phyloP scores from a whole-genome alignment of 2,113 vertebrate species.

The Melierax canorus region DNA sequence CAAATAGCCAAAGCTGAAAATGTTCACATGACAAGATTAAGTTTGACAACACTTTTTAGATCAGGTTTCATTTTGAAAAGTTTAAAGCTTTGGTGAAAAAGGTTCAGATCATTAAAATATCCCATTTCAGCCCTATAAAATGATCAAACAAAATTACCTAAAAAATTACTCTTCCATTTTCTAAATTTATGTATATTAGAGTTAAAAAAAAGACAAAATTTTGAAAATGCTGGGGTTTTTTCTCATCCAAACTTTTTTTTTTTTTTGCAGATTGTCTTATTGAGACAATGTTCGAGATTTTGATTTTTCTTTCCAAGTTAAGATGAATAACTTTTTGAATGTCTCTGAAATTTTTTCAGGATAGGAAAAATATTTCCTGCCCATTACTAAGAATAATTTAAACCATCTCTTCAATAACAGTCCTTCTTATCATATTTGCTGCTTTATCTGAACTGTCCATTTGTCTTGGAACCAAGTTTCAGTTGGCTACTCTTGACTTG shows the following conservation, averaged over 20 bases:
- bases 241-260: accelerated
- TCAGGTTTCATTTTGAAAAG: neutral
- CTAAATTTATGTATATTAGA: neutral
- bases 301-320: neutral
- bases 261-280: neutral
- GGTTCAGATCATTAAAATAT: neutral
- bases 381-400: neutral
- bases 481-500: neutral
- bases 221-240: neutral
- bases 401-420: neutral
- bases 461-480: neutral
- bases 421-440: neutral
- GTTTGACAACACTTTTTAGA: neutral
- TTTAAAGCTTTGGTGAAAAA: neutral
- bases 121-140: neutral
- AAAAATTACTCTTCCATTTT: neutral
- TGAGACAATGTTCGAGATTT: neutral
- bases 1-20: neutral
- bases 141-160: neutral
- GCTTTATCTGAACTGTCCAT: neutral
- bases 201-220: neutral
- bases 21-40: neutral
- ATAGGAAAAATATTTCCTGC: neutral
- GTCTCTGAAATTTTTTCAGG: neutral
- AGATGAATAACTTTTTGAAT: neutral